Evolutionary conservation across 2,888 invertebrate species (phyloP).

Genomic region (Cremastinae sp.): DNA sequence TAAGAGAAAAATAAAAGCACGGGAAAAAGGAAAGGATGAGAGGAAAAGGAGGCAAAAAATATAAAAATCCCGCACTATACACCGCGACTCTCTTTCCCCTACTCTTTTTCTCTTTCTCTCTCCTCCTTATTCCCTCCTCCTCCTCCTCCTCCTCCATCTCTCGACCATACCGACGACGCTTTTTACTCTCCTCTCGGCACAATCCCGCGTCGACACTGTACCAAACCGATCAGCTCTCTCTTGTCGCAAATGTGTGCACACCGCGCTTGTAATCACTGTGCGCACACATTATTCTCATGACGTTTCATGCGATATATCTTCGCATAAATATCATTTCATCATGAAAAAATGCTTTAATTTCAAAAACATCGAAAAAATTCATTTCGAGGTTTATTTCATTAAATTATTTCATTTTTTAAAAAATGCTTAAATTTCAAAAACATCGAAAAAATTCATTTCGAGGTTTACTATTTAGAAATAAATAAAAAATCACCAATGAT

Average conservation of each 20-base stretch:
- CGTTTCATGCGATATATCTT: too few relatives aligned
- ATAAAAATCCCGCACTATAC: conserved; percentile 45
- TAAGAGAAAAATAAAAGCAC: conserved; percentile 48
- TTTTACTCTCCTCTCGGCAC: conserved; percentile 51
- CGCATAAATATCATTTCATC: too few relatives aligned
- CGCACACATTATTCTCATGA: conserved; percentile 24
- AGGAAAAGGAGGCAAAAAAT: conserved; percentile 34
- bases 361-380: too few relatives aligned
- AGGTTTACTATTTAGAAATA: too few relatives aligned
- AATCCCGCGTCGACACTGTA: conserved; percentile 52
- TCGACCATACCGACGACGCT: conserved; percentile 7
- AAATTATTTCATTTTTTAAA: too few relatives aligned
- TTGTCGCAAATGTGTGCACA: conserved; percentile 21
- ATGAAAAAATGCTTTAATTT: too few relatives aligned
- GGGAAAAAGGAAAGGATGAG: conserved; percentile 10
- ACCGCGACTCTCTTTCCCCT: conserved; percentile 46
- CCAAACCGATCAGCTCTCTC: conserved; percentile 38
- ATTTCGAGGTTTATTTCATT: too few relatives aligned
- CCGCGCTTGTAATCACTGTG: conserved; percentile 22
- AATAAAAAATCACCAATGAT: too few relatives aligned
- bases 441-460: too few relatives aligned
- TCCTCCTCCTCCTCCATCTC: conserved; percentile 17
- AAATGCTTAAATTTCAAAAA: too few relatives aligned
- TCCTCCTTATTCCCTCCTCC: conserved; percentile 17
- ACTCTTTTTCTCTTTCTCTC: conserved; percentile 12